Evolutionary conservation across 35 echinoderm and acorn worm species (phyloP).

Genomic region (Apostichopus californicus): DNA sequence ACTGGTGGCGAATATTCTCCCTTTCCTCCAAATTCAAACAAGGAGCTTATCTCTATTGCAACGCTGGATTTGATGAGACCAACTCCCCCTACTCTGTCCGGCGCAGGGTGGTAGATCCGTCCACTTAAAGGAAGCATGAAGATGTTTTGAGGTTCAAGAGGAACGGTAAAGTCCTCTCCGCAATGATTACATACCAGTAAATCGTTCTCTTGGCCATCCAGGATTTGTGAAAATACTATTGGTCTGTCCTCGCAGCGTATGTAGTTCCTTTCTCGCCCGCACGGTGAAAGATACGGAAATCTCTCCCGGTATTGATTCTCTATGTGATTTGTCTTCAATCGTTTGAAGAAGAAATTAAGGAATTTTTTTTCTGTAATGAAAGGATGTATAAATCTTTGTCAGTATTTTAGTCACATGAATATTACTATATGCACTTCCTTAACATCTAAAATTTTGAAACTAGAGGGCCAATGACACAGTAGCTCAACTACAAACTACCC

Average conservation of each 20-base stretch:
- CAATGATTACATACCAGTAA: constrained; percentile 72
- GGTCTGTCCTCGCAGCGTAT: constrained; percentile 93
- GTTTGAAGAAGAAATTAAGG: constrained; percentile 89
- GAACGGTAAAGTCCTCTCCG: constrained; percentile 66
- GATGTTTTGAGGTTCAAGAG: constrained; percentile 83
- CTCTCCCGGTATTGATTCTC: constrained; percentile 58
- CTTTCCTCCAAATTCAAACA: constrained; percentile 90
- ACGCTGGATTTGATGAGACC: constrained; percentile 95
- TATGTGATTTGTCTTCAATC: constrained; percentile 79
- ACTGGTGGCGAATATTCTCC: constrained; percentile 96
- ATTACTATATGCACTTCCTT: background rate
- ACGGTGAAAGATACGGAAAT: constrained; percentile 89
- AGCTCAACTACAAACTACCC: too few relatives aligned
- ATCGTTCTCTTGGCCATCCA: constrained; percentile 44
- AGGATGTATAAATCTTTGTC: too few relatives aligned
- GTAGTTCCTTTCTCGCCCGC: constrained; percentile 89
- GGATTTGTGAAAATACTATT: constrained; percentile 84
- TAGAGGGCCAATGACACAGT: too few relatives aligned
- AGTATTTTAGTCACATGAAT: background rate
- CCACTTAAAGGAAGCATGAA: constrained; percentile 93
- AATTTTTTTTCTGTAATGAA: constrained; percentile 88
- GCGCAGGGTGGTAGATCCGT: constrained; percentile 89
- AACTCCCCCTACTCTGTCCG: constrained; percentile 81
- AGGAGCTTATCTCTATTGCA: constrained; percentile 82
- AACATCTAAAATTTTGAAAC: too few relatives aligned